phyloP scores from a whole-genome alignment of 2,888 invertebrate genomes.

The Campopleginae sp. region DNA sequence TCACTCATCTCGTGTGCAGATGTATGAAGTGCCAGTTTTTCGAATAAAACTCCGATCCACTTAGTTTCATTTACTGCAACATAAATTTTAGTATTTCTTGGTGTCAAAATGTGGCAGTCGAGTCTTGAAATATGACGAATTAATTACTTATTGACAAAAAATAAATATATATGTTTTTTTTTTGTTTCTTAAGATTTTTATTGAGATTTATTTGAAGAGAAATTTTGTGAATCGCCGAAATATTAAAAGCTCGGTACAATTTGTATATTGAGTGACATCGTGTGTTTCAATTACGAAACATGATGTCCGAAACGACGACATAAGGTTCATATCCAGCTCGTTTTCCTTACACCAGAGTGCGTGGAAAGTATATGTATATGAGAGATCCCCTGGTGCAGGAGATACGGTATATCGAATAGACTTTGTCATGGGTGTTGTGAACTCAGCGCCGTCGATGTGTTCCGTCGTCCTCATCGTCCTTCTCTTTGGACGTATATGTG shows the following conservation, averaged over 20 bases:
- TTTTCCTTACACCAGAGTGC: constrained; percentile 18
- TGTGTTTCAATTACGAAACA: constrained; percentile 41
- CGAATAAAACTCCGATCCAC: too few relatives aligned
- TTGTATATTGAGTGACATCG: constrained; percentile 47
- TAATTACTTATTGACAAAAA: not conserved
- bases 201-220: too few relatives aligned
- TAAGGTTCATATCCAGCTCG: constrained; percentile 44
- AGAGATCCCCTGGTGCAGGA: constrained; percentile 51
- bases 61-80: not conserved
- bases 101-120: too few relatives aligned
- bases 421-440: constrained; percentile 50
- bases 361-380: constrained; percentile 30
- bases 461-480: constrained; percentile 38
- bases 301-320: constrained; percentile 49
- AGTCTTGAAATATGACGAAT: not conserved
- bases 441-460: constrained; percentile 27
- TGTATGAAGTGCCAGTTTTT: too few relatives aligned
- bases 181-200: too few relatives aligned
- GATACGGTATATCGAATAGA: constrained; percentile 47
- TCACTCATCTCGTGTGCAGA: too few relatives aligned
- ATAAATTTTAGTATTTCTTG: not conserved
- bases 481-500: constrained; percentile 12
- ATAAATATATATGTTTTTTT: too few relatives aligned
- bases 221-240: constrained; percentile 15
- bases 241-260: constrained; percentile 20